Base-by-base conservation (phyloP, 2,888 invertebrate species). In the Patella depressa region DNA sequence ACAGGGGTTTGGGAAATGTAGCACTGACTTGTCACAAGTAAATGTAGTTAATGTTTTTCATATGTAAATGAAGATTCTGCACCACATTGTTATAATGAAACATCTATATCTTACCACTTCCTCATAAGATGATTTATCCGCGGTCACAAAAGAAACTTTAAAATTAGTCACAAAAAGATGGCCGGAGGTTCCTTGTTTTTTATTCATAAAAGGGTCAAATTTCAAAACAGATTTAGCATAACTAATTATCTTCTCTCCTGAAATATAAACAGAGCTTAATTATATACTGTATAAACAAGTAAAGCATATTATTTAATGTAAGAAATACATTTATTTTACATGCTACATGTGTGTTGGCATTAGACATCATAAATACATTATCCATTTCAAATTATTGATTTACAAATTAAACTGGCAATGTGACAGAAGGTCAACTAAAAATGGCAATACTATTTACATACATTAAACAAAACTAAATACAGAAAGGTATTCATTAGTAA, bases 91-190 rank as follows among this genome's bases (percentile, higher is more conserved):
- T 45, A 45, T 45, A 45, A 9, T 45, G 1, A 45, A 9, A 45
- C 45, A 45, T 45, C 45, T 45, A 45, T 45, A 45, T 45, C 45
- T 45, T 45, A 45, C 45, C 45, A 45, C 65, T 24, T 24, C 19
- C 24, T 65, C 86, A 81, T 88, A 88, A 24, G 88, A 86, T 15
- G 89, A 89, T 78, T 86, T 84, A 77, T 94, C 93, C 53, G 94
- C 93, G 34, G 96, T 95, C 77, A 96, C 94, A 93, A 98, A 98
- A 53, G 96, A 95, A 54, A 98, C 93, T 92, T 97, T 96, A 91
- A 97, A 98, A 93, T 97, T 98, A 79, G 98, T 98, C 80, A 98
- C 95, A 89, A 95, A 95, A 79, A 98, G 93, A 53, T 95, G 94
- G 0, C 98, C 98, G 80, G 95, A 95, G 79, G 95, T 94, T 76